Conservation (phyloP, 1,140 invertebrate species). For the Drosophila elegans region DNA sequence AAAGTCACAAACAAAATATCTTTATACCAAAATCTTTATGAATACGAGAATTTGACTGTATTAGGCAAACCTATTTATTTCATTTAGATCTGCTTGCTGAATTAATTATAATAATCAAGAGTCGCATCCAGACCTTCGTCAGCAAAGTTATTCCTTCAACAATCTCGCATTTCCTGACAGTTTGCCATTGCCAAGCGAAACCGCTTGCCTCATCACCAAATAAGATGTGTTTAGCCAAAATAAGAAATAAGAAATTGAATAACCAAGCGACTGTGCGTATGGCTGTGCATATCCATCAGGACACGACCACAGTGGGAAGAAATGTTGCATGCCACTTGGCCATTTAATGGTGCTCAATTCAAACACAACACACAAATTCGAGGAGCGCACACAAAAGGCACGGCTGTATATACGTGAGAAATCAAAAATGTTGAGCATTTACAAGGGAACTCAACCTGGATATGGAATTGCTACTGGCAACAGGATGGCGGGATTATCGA, state of each 20-base stretch:
- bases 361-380: slow-evolving; percentile 52
- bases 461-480: slow-evolving; percentile 24
- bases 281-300: slow-evolving; percentile 29
- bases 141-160: slow-evolving; percentile 3
- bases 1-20: no score
- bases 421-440: slow-evolving; percentile 73
- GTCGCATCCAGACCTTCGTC: slow-evolving; percentile 20
- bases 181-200: slow-evolving; percentile 29
- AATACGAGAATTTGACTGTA: neutral
- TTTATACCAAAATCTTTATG: no score
- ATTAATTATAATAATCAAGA: slow-evolving; percentile 42
- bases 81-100: slow-evolving; percentile 5
- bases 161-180: slow-evolving; percentile 20
- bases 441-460: slow-evolving; percentile 13
- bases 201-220: slow-evolving; percentile 17
- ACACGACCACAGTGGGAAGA: slow-evolving; percentile 53
- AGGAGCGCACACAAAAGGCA: slow-evolving; percentile 47
- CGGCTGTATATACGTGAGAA: slow-evolving; percentile 69
- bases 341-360: slow-evolving; percentile 74
- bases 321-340: slow-evolving; percentile 79
- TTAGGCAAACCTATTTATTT: neutral
- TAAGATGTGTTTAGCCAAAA: slow-evolving; percentile 35
- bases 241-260: slow-evolving; percentile 52
- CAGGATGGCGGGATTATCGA: slow-evolving; percentile 63
- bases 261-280: slow-evolving; percentile 5